phyloP scores from a whole-genome alignment of 2,113 vertebrate genomes.

The Progne subis region DNA sequence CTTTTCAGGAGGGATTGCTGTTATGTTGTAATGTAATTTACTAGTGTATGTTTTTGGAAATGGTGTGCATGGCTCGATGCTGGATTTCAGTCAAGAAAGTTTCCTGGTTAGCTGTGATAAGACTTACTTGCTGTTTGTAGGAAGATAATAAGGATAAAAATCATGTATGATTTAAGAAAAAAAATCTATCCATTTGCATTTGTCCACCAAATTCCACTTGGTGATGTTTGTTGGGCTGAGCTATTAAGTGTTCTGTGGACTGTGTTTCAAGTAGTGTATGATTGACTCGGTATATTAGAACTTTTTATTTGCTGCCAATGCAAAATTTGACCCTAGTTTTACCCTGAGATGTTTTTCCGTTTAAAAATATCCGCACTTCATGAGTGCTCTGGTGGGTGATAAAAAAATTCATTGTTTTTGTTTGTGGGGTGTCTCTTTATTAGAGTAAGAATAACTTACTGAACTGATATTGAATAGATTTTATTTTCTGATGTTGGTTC shows the following conservation, averaged over 20 bases:
- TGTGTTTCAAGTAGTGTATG: neutral
- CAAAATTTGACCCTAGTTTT: slow-evolving; percentile 8
- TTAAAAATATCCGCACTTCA: neutral
- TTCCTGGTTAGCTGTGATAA: slow-evolving; percentile 3
- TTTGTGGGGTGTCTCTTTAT: neutral
- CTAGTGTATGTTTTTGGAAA: neutral
- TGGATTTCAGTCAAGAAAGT: neutral
- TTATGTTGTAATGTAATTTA: neutral
- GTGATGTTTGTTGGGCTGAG: neutral
- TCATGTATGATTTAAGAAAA: neutral
- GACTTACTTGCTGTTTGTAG: neutral
- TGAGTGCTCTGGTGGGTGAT: neutral
- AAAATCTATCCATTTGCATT: neutral
- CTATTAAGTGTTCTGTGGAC: neutral
- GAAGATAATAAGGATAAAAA: neutral
- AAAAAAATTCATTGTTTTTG: neutral
- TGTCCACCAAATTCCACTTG: neutral
- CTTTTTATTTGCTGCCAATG: neutral
- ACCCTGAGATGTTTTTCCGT: neutral
- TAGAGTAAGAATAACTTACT: neutral
- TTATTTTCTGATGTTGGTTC: neutral
- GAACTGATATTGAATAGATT: neutral
- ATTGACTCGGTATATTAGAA: neutral
- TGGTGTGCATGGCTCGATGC: neutral
- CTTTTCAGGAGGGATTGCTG: neutral